Percentiles rank a stretch among this genome's conserved stretches.
Evolutionary conservation across 2,888 invertebrate species (phyloP).

Genomic region (Melanostoma mellinum): DNA sequence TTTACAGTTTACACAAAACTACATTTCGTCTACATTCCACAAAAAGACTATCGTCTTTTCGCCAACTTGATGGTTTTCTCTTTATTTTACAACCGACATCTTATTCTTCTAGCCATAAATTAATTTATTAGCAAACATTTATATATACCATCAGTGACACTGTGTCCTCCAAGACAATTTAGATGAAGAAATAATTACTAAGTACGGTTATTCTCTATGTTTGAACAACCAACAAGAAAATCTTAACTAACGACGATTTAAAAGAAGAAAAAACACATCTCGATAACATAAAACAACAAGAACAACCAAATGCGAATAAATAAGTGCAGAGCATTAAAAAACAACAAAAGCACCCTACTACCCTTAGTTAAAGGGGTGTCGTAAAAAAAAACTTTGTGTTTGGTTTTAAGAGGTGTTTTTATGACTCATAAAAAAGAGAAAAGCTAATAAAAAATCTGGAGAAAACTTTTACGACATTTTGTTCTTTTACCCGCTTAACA

Average conservation of each 20-base stretch:
- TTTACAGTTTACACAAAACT: too few species aligned
- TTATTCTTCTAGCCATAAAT: constrained; percentile 44
- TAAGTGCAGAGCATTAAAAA: constrained; percentile 32
- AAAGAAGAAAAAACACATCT: constrained; percentile 21
- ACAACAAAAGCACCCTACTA: constrained; percentile 36
- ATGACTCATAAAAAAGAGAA: constrained; percentile 60
- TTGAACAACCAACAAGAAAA: constrained; percentile 29
- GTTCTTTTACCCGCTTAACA: constrained; percentile 41
- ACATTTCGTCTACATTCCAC: too few species aligned
- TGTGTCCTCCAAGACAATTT: background rate
- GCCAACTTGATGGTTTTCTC: background rate
- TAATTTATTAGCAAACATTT: constrained; percentile 60
- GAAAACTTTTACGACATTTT: constrained; percentile 66
- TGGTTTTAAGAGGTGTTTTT: constrained; percentile 72
- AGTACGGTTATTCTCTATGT: constrained; percentile 31
- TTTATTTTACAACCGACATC: background rate
- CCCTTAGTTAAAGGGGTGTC: constrained; percentile 62
- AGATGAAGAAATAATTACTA: constrained; percentile 33
- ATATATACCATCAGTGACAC: constrained; percentile 28
- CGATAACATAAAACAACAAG: constrained; percentile 3
- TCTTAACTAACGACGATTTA: constrained; percentile 49
- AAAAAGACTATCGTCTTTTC: too few species aligned
- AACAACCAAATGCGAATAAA: constrained; percentile 14
- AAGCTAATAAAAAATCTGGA: constrained; percentile 69
- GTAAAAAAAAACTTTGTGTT: constrained; percentile 66